phyloP scores from a whole-genome alignment of 2,113 vertebrate species.

The Sarotherodon lohbergeri region DNA sequence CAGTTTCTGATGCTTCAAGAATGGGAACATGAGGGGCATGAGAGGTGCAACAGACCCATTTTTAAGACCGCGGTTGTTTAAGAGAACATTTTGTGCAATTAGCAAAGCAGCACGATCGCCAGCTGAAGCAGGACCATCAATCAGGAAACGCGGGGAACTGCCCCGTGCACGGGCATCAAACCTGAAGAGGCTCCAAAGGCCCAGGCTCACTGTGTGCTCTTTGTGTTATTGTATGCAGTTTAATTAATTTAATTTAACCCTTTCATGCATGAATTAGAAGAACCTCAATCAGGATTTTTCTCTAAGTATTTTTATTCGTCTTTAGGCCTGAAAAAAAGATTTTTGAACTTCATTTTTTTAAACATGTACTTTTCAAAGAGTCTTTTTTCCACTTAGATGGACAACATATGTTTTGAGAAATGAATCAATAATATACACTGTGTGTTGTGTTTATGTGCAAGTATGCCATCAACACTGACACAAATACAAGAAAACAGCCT shows the following conservation, averaged over 20 bases:
- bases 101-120: not conserved
- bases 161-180: rapidly evolving
- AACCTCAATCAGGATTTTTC: not conserved
- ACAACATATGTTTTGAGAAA: not conserved
- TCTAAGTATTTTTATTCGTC: not conserved
- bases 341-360: rapidly evolving
- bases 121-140: not conserved
- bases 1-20: not conserved
- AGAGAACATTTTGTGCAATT: not conserved
- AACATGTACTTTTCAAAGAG: not conserved
- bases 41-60: not conserved
- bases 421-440: not conserved
- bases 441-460: not conserved
- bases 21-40: rapidly evolving
- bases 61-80: not conserved
- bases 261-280: rapidly evolving
- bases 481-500: not conserved
- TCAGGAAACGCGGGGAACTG: not conserved
- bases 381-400: not conserved
- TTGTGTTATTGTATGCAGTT: not conserved
- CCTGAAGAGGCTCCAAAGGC: rapidly evolving
- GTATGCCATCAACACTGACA: rapidly evolving
- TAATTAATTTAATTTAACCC: rapidly evolving
- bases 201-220: not conserved
- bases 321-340: not conserved